Percentiles rank a stretch among this genome's conserved stretches.
Conservation (phyloP, 2,888 invertebrate species). For the Melieria picta region DNA sequence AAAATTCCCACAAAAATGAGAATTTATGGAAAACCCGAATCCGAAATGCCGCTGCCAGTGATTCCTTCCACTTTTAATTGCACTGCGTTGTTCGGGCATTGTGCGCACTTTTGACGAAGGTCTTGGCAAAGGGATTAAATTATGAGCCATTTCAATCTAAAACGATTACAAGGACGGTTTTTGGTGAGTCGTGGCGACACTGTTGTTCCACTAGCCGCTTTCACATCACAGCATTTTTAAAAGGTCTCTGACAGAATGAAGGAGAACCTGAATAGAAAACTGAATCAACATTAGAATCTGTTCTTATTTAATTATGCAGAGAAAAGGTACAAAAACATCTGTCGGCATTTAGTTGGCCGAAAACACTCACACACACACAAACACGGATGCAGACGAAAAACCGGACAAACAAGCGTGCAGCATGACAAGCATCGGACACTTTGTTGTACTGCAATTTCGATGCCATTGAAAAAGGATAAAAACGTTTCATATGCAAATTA, state of each 20-base stretch:
- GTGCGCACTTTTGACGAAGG: slow-evolving; percentile 1
- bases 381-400: neutral
- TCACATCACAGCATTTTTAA: too few relatives aligned
- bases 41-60: too few relatives aligned
- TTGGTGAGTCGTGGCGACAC: neutral
- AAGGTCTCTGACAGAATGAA: too few relatives aligned
- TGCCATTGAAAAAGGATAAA: slow-evolving; percentile 17
- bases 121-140: neutral
- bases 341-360: slow-evolving; percentile 18
- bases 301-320: slow-evolving; percentile 2
- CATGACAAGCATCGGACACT: neutral
- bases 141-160: neutral
- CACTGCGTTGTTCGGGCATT: slow-evolving; percentile 7
- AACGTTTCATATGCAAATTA: slow-evolving; percentile 25
- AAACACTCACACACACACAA: neutral
- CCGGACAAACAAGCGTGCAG: slow-evolving; percentile 9
- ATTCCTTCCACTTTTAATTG: slow-evolving; percentile 9
- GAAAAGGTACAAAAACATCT: slow-evolving; percentile 15
- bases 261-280: slow-evolving; percentile 2
- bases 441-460: neutral
- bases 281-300: neutral
- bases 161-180: slow-evolving; percentile 1
- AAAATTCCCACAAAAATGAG: too few relatives aligned
- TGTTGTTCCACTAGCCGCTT: too few relatives aligned
- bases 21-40: too few relatives aligned